Evolutionary conservation across 1,140 invertebrate species (phyloP), one percentile per base, ranked within the genome.

Genomic region (Caenorhabditis briggsae): DNA sequence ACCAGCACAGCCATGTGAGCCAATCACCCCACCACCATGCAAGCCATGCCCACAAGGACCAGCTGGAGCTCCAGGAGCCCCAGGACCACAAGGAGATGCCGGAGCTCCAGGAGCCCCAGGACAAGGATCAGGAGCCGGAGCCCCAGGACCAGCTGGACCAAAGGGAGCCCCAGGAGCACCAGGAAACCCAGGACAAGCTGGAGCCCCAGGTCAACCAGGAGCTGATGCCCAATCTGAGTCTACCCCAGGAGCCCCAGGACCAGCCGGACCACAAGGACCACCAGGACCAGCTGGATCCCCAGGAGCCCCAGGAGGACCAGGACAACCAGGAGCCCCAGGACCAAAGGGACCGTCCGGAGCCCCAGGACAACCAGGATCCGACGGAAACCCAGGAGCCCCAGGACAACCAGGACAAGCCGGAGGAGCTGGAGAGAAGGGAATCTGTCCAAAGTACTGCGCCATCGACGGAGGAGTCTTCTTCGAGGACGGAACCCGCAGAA

Each of bases 311-410:
- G 59, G 83, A 61, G 83, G 83, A 85, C 56, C 59, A 53, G 83
- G 83, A 25, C 59, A 82, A 56, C 82, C 88, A 41, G 65, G 78
- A 56, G 20, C 87, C 87, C 56, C 85, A 53, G 86, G 88, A 70
- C 83, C 61, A 48, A 83, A 82, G 48, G 88, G 88, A 59, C 48
- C 87, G 23, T 58, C 86, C n/a, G 88, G 88, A 86, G 41, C 55
- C 41, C 82, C 82, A 78, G 87, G 87, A 82, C 46, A 70, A 53
- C 64, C 82, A 48, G 88, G 88, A 88, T 43, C 50, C 23, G 74
- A 61, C n/a, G 88, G 88, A 55, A 59, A 82, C 43, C 82, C 86
- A 59, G 86, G 86, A 74, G 46, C 55, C 23, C 50, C 90, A 46
- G 33, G 64, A 70, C 41, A 43, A 70, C 41, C 64, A 43, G 64